Evolutionary conservation across 2,113 vertebrate genomes (phyloP), one percentile per base, ranked within the genome.

Genomic region (Xenus cinereus): DNA sequence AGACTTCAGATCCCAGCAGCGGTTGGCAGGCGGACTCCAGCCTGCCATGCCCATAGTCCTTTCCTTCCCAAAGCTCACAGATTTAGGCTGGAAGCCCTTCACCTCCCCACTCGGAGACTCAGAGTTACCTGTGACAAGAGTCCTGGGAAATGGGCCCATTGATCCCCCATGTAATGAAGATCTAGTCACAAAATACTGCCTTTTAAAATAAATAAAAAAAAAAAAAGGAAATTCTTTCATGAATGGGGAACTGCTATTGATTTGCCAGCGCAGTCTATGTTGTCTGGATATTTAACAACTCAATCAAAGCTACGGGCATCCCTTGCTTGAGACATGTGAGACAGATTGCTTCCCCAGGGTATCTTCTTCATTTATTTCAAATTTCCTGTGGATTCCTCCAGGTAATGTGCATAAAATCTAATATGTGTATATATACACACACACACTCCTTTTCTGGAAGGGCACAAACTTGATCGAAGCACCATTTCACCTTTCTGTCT

Each of bases 241-340:
- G 5, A 84, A 87, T 4, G 0, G 66, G 72, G 48, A 85, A 64
- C 30, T 68, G 35, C 18, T 94, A 94, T 77, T 87, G 87, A 95
- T 96, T 92, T 80, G 24, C 45, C 0, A 0, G 48, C 1, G 4
- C 21, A 56, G 48, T 85, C 77, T 73, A 30, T 80, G 66, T 71
- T 73, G 11, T 83, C 60, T 59, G 73, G 50, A 75, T 96, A 87
- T 91, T 94, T 94, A 91, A 67, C 66, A 59, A 88, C 79, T 93
- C 62, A 66, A 0, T 79, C 59, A 10, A 90, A 88, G 35, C 14
- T 69, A 53, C 78, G 83, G 71, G 30, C 78, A 68, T 91, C 16
- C 17, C 30, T 87, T 69, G 41, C 35, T 74, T 94, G 89, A 93
- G 53, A 46, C 14, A 69, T 78, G 12, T 7, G 82, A 91, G 62